phyloP scores from a whole-genome alignment of 2,797 vertebrate genomes.

The Paedocypris micromegethes region DNA sequence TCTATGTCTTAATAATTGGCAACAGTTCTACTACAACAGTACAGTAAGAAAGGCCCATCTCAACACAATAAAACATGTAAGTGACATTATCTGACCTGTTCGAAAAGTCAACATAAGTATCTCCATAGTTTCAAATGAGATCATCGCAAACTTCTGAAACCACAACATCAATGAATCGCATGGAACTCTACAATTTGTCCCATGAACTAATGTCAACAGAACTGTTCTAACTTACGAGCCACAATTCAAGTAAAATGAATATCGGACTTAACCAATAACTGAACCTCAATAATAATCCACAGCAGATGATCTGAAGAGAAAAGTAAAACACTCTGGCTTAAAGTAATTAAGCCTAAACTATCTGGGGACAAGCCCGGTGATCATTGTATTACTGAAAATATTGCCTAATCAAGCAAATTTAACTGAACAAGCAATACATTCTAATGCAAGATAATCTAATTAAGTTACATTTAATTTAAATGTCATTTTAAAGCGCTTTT shows the following conservation, averaged over 20 bases:
- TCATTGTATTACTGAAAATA: background rate
- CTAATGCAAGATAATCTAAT: no score
- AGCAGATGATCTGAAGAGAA: constrained; percentile 23
- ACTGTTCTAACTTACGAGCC: constrained; percentile 23
- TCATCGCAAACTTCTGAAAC: constrained; percentile 16
- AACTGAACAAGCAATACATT: no score
- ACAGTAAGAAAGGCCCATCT: background rate
- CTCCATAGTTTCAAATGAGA: constrained; percentile 10
- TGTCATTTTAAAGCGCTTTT: no score
- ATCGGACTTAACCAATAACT: constrained; percentile 36
- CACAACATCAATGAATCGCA: constrained; percentile 11
- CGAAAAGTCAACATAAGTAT: constrained; percentile 29
- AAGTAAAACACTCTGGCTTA: constrained; percentile 40
- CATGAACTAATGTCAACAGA: constrained; percentile 25
- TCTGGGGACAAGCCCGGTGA: constrained; percentile 39
- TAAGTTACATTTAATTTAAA: no score
- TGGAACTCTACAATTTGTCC: constrained; percentile 6
- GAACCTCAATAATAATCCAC: constrained; percentile 30
- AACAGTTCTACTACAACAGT: background rate
- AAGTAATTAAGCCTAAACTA: constrained; percentile 41
- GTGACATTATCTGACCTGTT: background rate
- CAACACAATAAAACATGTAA: no score
- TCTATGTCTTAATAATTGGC: no score
- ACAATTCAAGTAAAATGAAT: constrained; percentile 33
- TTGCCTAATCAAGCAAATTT: no score